phyloP scores from a whole-genome alignment of 2,797 vertebrate genomes.

The Vipera ursinii region DNA sequence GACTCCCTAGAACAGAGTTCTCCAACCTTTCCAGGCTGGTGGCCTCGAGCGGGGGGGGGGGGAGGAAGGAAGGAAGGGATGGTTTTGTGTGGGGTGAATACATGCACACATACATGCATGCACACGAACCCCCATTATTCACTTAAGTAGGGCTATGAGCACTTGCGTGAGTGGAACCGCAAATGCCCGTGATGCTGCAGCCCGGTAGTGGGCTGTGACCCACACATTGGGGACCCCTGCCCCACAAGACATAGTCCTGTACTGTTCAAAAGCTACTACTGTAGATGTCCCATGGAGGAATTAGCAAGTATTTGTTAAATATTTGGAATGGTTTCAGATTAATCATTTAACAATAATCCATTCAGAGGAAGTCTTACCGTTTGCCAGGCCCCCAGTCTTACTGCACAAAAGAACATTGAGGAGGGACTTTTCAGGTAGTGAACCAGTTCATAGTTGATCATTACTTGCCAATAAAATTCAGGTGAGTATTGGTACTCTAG shows the following conservation, averaged over 20 bases:
- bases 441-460: neutral
- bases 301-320: neutral
- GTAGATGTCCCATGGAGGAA: neutral
- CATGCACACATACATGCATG: too few species aligned
- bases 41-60: too few species aligned
- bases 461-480: constrained; percentile 14
- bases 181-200: too few species aligned
- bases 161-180: too few species aligned
- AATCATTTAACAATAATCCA: neutral
- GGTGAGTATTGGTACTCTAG: neutral
- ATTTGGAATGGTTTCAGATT: neutral
- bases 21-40: too few species aligned
- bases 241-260: neutral
- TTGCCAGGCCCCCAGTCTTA: neutral
- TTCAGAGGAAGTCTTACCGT: neutral
- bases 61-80: too few species aligned
- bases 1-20: neutral
- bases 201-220: too few species aligned
- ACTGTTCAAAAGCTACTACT: neutral
- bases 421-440: neutral
- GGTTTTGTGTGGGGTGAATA: too few species aligned
- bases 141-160: too few species aligned
- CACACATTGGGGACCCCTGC: neutral
- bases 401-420: neutral
- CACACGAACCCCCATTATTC: too few species aligned